These are phyloP conservation scores for Aptenodytes patagonicus DNA, from an alignment of 2,113 vertebrate genomes.

Conservation along the genomic window DNA sequence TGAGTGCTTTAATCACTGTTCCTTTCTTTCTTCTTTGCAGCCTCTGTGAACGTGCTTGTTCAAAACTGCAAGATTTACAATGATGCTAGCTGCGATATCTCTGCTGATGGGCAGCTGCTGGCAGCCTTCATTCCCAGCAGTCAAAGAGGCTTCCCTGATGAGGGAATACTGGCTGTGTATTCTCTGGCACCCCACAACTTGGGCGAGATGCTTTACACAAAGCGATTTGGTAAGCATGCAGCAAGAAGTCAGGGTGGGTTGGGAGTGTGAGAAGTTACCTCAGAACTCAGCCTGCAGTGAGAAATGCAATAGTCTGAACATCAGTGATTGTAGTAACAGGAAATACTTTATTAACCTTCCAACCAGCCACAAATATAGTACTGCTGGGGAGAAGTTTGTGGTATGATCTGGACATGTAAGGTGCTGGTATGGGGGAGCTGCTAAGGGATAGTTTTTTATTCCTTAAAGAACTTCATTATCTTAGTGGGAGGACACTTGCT, in stretches of 20 bases:
- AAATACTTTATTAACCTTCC: background rate
- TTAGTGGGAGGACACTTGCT: background rate
- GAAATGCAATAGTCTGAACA: background rate
- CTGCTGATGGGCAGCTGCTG: conserved; percentile 93
- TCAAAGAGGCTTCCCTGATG: conserved; percentile 94
- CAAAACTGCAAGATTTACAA: conserved; percentile 99
- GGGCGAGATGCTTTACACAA: conserved; percentile 98
- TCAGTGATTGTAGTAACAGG: background rate
- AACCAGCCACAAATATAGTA: background rate
- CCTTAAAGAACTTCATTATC: background rate
- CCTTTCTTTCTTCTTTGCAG: conserved; percentile 65
- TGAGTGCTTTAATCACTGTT: background rate
- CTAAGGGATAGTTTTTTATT: background rate
- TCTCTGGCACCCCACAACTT: conserved; percentile 97
- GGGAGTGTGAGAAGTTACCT: background rate
- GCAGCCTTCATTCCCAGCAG: conserved; percentile 98
- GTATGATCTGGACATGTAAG: background rate
- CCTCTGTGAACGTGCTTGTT: conserved; percentile 94
- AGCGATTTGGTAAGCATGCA: conserved; percentile 87
- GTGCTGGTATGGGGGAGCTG: background rate
- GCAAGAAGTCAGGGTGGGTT: conserved; percentile 13
- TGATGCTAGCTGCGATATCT: conserved; percentile 98
- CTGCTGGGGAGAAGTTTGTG: background rate
- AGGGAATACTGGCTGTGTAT: conserved; percentile 96
- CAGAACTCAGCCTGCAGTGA: background rate